A percentile compares a stretch with the other conserved stretches of the same genome.
Conservation (phyloP, 1,140 invertebrate species). For the Leucophenga varia region DNA sequence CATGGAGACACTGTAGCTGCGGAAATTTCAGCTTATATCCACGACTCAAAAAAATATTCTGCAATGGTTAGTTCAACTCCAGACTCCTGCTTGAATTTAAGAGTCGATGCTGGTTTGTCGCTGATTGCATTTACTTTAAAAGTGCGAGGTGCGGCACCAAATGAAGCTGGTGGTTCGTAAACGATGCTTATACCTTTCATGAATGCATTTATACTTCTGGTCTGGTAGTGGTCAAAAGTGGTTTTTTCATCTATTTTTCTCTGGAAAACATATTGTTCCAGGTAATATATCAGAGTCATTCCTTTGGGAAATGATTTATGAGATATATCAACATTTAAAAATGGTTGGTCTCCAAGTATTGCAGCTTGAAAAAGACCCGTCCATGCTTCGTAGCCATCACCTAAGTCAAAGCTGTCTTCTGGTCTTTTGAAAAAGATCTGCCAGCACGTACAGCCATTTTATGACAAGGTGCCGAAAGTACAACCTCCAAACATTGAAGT, state of each 20-base stretch:
- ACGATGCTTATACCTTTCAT: conserved; percentile 32
- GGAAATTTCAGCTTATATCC: conserved; percentile 58
- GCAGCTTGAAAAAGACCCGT: conserved; percentile 73
- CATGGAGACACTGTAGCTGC: conserved; percentile 64
- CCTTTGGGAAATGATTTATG: conserved; percentile 69
- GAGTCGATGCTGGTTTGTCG: conserved; percentile 24
- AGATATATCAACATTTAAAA: conserved; percentile 74
- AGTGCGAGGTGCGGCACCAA: conserved; percentile 29
- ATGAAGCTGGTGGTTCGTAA: conserved; percentile 32
- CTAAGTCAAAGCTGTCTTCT: conserved; percentile 48
- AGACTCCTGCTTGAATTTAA: conserved; percentile 55
- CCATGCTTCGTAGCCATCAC: conserved; percentile 70
- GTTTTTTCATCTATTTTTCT: neutral
- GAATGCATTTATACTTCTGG: conserved; percentile 7
- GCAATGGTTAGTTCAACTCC: conserved; percentile 55
- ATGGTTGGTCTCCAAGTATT: conserved; percentile 69
- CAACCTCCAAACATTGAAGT: conserved; percentile 79
- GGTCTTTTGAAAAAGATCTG: conserved; percentile 54
- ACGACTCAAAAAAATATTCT: conserved; percentile 58
- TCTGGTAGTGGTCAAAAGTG: neutral
- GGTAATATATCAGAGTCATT: conserved; percentile 57
- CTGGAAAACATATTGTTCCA: conserved; percentile 12
- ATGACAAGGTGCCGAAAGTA: conserved; percentile 60
- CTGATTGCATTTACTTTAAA: conserved; percentile 61
- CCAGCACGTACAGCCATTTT: conserved; percentile 61